Base-by-base conservation (phyloP, 2,797 vertebrate species). In the Parauchenoglanis punctatus region DNA sequence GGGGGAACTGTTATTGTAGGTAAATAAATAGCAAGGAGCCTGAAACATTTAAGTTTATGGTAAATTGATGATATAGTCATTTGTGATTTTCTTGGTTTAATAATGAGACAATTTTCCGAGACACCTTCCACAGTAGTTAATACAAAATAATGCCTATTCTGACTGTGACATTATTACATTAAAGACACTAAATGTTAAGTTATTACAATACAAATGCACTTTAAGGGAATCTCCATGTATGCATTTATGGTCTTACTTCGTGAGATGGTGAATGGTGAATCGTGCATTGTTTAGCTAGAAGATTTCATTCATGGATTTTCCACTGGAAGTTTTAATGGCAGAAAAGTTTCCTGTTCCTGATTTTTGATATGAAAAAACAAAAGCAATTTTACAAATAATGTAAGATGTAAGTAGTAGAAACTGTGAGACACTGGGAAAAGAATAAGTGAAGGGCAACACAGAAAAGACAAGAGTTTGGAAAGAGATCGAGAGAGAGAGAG, bases 401-500 rank as follows among this genome's bases (percentile, higher is more conserved):
- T 23, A 25, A 11, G 35, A 40, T 40, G 35, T 40, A 40, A 31
- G 20, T 54, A 76, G 17, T 23, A 12, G 15, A 31, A 40, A 61
- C 58, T 40, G 35, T 81, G 76, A 28, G n/a, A 80, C 17, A 58
- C 12, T 82, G 59, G 7, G 61, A 18, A 44, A 78, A 65, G 8
- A 44, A 35, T 23, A 10, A 40, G 17, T 40, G 46, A 77, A 25
- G 25, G 31, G n/a, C 1, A 54, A 54, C 6, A 1, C 18, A 31
- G 31, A 31, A 31, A 31, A 31, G 31, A 31, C 31, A 31, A 31
- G 31, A 31, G 31, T 31, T 31, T 31, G 31, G 31, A 31, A 31
- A 31, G 35, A 40, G 35, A 40, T 40, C 35, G 35, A 40, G 35
- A 40, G 35, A 40, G 83, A 88, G n/a, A 80, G 86, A 56, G 31